Percentiles rank a stretch among this genome's conserved stretches.
Evolutionary conservation across 2,113 vertebrate species (phyloP).

Genomic region (Mungos mungo): DNA sequence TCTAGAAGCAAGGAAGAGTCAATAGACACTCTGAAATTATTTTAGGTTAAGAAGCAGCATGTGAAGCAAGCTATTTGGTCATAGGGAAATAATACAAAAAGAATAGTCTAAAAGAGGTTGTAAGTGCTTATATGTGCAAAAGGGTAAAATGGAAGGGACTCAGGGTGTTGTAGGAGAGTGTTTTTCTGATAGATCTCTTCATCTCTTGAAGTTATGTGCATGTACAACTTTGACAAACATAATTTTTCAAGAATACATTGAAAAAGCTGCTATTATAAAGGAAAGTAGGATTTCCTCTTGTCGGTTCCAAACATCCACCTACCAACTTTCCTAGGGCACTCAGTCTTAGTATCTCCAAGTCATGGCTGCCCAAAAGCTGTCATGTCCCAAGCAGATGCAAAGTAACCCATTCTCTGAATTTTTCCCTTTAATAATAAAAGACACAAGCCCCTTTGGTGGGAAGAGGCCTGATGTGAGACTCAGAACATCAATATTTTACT

Average conservation of each 20-base stretch:
- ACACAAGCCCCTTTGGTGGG: constrained; percentile 52
- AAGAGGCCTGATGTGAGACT: constrained; percentile 70
- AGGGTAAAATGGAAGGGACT: background rate
- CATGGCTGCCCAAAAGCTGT: constrained; percentile 54
- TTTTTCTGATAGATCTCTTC: background rate
- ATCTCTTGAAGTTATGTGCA: background rate
- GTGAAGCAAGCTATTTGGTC: background rate
- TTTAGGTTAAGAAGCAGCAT: background rate
- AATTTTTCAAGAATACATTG: background rate
- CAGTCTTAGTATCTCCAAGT: background rate
- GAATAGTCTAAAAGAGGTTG: background rate
- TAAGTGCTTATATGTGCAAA: background rate
- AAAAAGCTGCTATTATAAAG: background rate
- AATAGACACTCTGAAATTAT: background rate
- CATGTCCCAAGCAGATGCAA: constrained; percentile 42
- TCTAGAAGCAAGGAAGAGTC: background rate
- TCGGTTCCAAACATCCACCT: background rate
- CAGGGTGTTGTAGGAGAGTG: background rate
- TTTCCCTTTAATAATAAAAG: constrained; percentile 68
- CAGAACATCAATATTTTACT: constrained; percentile 82
- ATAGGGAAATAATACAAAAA: background rate
- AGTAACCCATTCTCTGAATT: constrained; percentile 53
- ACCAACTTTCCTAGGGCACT: background rate
- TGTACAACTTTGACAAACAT: background rate
- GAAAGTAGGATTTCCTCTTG: background rate